These are phyloP conservation scores for Pogona vitticeps DNA, from an alignment of 2,113 vertebrate species.

Conservation along the genomic window DNA sequence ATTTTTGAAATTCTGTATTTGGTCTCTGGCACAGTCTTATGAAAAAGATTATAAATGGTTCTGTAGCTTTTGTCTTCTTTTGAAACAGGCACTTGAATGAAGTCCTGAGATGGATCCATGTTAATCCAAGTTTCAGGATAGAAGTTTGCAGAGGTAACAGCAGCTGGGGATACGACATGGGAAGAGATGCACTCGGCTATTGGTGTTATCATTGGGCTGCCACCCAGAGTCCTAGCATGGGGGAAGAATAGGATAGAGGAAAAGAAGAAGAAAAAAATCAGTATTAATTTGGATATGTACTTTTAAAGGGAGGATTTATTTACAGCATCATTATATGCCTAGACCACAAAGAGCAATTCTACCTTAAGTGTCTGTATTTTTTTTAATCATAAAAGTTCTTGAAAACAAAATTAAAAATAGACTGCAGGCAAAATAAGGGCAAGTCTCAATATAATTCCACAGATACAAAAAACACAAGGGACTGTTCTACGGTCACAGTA, in stretches of 20 bases:
- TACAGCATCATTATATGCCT: not conserved
- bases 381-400: too few relatives aligned
- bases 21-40: conserved; percentile 98
- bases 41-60: conserved; percentile 98
- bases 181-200: conserved; percentile 66
- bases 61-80: conserved; percentile 95
- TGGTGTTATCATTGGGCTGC: conserved; percentile 68
- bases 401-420: not conserved
- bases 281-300: not conserved
- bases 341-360: not conserved
- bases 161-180: conserved; percentile 80
- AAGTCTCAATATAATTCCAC: not conserved
- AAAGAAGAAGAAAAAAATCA: not conserved
- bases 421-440: not conserved
- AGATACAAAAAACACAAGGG: not conserved
- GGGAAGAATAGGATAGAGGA: conserved; percentile 15
- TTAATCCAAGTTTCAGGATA: conserved; percentile 96
- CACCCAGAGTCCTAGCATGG: conserved; percentile 84
- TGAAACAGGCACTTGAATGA: conserved; percentile 94
- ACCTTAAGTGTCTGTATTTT: not conserved
- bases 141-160: conserved; percentile 81
- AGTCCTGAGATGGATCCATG: conserved; percentile 95
- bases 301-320: not conserved
- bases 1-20: conserved; percentile 96
- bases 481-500: too few relatives aligned